Conservation (phyloP, 2,797 vertebrate species). For the Zenarchopterus dispar region DNA sequence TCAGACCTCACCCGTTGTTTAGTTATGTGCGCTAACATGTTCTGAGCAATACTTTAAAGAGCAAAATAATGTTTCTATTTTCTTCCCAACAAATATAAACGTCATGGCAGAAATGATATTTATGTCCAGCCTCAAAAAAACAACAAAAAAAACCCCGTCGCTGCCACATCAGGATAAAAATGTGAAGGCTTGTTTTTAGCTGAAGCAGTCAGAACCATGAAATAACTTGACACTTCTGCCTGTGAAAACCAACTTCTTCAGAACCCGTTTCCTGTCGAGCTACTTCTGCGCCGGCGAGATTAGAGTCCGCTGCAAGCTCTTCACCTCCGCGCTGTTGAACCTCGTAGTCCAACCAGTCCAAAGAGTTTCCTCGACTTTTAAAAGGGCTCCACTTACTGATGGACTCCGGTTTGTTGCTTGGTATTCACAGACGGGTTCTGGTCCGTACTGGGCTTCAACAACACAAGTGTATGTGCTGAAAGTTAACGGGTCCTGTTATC, state of each 20-base stretch:
- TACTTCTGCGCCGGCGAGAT: constrained; percentile 26
- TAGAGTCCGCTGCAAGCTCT: constrained; percentile 7
- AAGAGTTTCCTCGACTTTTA: no score
- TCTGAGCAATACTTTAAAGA: constrained; percentile 47
- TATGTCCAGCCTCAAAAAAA: constrained; percentile 2
- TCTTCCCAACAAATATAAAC: neutral
- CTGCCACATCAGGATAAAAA: constrained; percentile 12
- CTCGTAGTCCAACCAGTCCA: neutral
- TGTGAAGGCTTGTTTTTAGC: constrained; percentile 12
- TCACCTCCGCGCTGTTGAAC: neutral
- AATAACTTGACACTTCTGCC: neutral
- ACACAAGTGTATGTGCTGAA: neutral
- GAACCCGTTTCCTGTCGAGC: constrained; percentile 30
- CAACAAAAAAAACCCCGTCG: no score
- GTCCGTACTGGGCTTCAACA: neutral
- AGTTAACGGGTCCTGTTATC: neutral
- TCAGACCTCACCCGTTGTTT: constrained; percentile 29
- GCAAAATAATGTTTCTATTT: constrained; percentile 5
- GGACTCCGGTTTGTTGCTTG: no score
- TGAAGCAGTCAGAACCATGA: constrained; percentile 17
- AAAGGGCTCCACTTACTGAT: no score
- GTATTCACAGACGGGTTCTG: neutral
- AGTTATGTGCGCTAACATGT: constrained; percentile 25
- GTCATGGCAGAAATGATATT: constrained; percentile 33
- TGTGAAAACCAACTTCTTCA: no score